Evolutionary conservation across 1,140 invertebrate species (phyloP), one percentile per base, ranked within the genome.

Genomic region (Drosophila subobscura): DNA sequence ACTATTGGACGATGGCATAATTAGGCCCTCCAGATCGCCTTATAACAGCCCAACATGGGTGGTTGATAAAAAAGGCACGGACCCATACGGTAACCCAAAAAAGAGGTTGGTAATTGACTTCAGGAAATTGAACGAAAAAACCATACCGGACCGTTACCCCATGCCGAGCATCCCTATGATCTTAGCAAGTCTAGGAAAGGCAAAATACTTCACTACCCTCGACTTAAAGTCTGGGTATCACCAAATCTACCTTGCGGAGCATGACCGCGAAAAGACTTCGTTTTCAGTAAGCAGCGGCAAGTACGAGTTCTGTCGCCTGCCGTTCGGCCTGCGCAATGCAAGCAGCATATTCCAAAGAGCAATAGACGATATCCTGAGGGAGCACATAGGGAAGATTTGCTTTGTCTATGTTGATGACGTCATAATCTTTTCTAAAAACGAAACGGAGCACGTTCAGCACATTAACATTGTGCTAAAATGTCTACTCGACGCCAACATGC

Each of bases 161-260:
- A 75, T 94, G 12, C 93, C 93, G 2, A 86, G 92, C 14, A 93
- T 93, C 12, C 42, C 42, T 14, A 72, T 60, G 25, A 74, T 77
- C 40, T 45, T 74, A 56, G 37, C 72, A n/a, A 71, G 65, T 16
- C 25, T 73, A 23, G 60, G 52, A 14, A 61, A 67, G 7, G 25
- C 58, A 22, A 44, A n/a, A 27, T 61, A 46, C 57, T 66, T 66
- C 53, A 60, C 64, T 37, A 80, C 67, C 40, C 41, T 70, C 22
- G 73, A 77, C 49, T 22, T 77, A 12, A 72, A 70, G 3, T 88
- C 75, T 40, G 93, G 93, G 6, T 94, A 92, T 77, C 92, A 90
- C 47, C 58, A 60, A 2, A 60, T 79, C 16, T 61, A 61, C 51
- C n/a, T 68, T 8, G 41, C 27, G 3, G 20, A 52, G 49, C 20